Percentiles rank a stretch among this genome's conserved stretches.
phyloP scores from a whole-genome alignment of 2,888 invertebrate genomes.

The Fabriciana adippe region DNA sequence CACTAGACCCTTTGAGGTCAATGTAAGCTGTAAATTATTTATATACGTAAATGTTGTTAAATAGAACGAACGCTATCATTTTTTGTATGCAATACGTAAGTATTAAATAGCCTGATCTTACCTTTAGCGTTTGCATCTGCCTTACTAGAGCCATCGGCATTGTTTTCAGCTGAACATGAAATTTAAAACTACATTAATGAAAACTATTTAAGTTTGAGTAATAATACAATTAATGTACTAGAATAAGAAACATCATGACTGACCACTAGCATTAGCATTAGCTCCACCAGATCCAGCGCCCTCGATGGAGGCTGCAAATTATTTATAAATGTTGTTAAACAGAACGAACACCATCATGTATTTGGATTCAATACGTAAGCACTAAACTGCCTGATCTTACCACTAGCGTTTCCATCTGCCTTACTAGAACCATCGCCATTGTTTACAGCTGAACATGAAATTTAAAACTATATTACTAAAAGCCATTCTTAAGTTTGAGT shows the following conservation, averaged over 20 bases:
- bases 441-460: conserved; percentile 15
- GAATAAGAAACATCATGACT: not conserved
- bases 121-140: conserved; percentile 8
- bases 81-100: not conserved
- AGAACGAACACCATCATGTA: too few relatives aligned
- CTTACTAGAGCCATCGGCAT: not conserved
- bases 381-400: not conserved
- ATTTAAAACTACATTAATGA: not conserved
- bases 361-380: not conserved
- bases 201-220: not conserved
- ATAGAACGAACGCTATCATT: too few relatives aligned
- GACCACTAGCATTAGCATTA: conserved; percentile 1
- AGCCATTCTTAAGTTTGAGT: not conserved
- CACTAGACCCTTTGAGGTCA: not conserved
- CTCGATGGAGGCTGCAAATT: not conserved
- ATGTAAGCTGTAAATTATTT: not conserved
- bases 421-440: conserved; percentile 8
- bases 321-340: too few relatives aligned
- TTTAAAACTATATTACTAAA: not conserved
- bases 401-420: conserved; percentile 11
- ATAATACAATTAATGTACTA: not conserved
- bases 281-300: not conserved
- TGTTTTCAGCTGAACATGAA: conserved; percentile 10
- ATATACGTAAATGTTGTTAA: too few relatives aligned
- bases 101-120: not conserved